These are phyloP conservation scores for Hesperia comma DNA, from an alignment of 2,888 invertebrate species.

Conservation along the genomic window DNA sequence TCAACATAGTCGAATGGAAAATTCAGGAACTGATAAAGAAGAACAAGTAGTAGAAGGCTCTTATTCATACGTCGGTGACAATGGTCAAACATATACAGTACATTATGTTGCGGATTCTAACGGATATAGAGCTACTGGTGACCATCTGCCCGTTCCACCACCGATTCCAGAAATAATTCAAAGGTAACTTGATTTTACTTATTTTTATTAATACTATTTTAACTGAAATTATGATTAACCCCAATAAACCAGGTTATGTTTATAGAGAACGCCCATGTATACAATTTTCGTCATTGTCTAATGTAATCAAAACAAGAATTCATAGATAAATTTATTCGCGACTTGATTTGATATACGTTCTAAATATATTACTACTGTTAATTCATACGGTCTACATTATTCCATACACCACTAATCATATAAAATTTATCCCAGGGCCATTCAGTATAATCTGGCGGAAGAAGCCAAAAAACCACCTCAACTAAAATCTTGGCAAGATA, in stretches of 20 bases:
- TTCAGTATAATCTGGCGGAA: conserved; percentile 78
- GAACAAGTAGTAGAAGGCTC: conserved; percentile 86
- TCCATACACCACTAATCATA: too few relatives aligned
- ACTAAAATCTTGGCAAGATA: conserved; percentile 65
- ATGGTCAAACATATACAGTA: conserved; percentile 85
- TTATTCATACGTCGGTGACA: conserved; percentile 85
- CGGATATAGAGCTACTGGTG: conserved; percentile 90
- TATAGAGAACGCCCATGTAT: too few relatives aligned
- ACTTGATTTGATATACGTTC: too few relatives aligned
- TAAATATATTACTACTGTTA: too few relatives aligned
- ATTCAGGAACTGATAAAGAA: conserved; percentile 82
- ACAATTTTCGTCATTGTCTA: too few relatives aligned
- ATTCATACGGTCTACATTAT: too few relatives aligned
- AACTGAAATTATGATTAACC: too few relatives aligned
- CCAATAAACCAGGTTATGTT: too few relatives aligned
- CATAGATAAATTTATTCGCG: too few relatives aligned
- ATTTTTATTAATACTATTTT: too few relatives aligned
- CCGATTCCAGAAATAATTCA: conserved; percentile 89
- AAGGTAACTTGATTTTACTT: conserved; percentile 59
- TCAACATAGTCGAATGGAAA: conserved; percentile 83
- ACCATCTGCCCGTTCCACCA: conserved; percentile 90
- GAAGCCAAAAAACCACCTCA: conserved; percentile 74
- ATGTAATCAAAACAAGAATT: too few relatives aligned
- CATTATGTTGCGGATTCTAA: conserved; percentile 90
- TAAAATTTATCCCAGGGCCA: conserved; percentile 57